Evolutionary conservation across 2,113 vertebrate species (phyloP), one percentile per base, ranked within the genome.

Genomic region (Pyxicephalus adspersus): DNA sequence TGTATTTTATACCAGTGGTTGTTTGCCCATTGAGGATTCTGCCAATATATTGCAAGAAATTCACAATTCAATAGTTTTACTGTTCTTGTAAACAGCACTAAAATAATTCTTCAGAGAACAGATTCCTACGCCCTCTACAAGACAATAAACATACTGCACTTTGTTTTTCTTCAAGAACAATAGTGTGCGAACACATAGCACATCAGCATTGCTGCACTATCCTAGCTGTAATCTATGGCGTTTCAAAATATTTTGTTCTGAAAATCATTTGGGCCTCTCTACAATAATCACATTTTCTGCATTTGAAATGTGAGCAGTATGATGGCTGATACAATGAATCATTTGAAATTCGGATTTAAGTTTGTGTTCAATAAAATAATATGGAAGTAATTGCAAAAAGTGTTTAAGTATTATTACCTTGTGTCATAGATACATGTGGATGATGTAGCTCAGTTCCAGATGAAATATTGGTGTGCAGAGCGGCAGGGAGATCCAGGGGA

Each of bases 81-180:
- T 70, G 65, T 70, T 70, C 38, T 64, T 26, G 60, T 76, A 76
- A 76, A 76, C 60, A 64, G n/a, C 26, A 13, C 13, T 52, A 18
- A 18, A 22, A 18, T 73, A 54, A 18, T 16, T 3, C 1, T 31
- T 28, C 28, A 18, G 68, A 18, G 20, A 20, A 58, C n/a, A 4
- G 11, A 3, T 34, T 13, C 15, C 6, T 18, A 45, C 75, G 20
- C 77, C 78, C 71, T 23, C 70, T 73, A 23, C 70, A 58, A 71
- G 60, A 28, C 61, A 28, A 15, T 58, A 15, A 7, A 2, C 22
- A 22, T 3, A 82, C 22, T 75, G 80, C 80, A 82, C 4, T 45
- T 75, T 82, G 80, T 82, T 82, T 82, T 82, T 82, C 71, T 82
- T 28, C 26, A 58, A 75, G 72, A 66, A 57, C 57, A 60, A 29